phyloP scores from a whole-genome alignment of 2,797 vertebrate genomes.

The Oreochromis grahami region DNA sequence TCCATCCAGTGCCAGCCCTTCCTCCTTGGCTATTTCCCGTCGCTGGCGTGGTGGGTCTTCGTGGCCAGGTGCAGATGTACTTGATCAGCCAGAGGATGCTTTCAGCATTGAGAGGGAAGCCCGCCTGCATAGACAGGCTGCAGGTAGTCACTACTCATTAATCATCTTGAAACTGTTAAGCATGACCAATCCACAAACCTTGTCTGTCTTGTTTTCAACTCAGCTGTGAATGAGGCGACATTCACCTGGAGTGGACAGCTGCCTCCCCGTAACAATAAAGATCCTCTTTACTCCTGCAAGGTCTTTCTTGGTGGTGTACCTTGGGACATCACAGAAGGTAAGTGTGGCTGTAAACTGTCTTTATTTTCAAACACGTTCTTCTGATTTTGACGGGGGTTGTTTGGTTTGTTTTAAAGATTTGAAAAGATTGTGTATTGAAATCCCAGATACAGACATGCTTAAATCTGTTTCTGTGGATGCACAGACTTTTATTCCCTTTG shows the following conservation, averaged over 20 bases:
- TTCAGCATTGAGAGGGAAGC: slow-evolving; percentile 98
- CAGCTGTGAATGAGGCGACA: slow-evolving; percentile 96
- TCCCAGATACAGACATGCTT: background rate
- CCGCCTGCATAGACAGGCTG: slow-evolving; percentile 93
- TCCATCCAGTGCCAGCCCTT: slow-evolving; percentile 75
- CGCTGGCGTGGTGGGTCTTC: slow-evolving; percentile 90
- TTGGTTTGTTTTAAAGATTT: background rate
- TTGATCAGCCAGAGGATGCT: slow-evolving; percentile 87
- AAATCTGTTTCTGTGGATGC: background rate
- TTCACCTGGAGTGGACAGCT: slow-evolving; percentile 98
- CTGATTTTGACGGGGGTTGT: background rate
- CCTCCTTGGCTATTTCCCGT: slow-evolving; percentile 81
- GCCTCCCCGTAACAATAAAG: slow-evolving; percentile 96
- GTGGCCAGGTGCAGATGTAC: slow-evolving; percentile 89
- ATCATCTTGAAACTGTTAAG: background rate
- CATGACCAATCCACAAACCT: background rate
- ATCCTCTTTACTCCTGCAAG: slow-evolving; percentile 95
- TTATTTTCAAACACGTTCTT: background rate
- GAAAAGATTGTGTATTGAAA: background rate
- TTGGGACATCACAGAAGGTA: slow-evolving; percentile 99
- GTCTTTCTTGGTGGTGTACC: slow-evolving; percentile 98
- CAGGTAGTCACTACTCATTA: slow-evolving; percentile 73
- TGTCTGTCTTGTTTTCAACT: background rate
- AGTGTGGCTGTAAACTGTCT: rapidly evolving
- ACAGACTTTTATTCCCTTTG: background rate